phyloP scores from a whole-genome alignment of 2,797 vertebrate genomes.

The Cynopterus sphinx region DNA sequence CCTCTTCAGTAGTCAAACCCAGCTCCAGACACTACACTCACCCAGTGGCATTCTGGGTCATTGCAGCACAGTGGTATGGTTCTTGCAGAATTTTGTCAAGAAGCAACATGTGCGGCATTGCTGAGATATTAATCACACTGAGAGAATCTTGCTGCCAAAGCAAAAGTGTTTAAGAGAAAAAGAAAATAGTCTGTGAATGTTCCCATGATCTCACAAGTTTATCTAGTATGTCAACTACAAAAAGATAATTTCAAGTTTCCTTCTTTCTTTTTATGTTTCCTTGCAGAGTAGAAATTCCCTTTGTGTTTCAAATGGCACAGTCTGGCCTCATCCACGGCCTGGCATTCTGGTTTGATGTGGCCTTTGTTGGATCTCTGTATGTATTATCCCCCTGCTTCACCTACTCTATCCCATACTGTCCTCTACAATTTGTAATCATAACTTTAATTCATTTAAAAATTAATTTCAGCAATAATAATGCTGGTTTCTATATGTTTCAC shows the following conservation, averaged over 20 bases:
- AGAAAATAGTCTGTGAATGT: neutral
- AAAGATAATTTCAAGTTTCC: neutral
- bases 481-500: neutral
- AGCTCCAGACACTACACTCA: neutral
- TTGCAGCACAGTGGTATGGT: neutral
- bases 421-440: neutral
- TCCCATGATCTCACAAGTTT: neutral
- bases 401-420: fast-evolving
- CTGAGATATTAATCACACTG: neutral
- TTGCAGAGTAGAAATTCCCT: constrained; percentile 89
- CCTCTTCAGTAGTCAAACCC: neutral
- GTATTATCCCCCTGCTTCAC: neutral
- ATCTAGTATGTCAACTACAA: neutral
- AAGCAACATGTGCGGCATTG: neutral
- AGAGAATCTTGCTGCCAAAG: neutral
- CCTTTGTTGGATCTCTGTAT: constrained; percentile 88
- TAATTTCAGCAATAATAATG: neutral
- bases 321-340: constrained; percentile 90
- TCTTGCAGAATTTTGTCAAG: neutral
- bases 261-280: constrained; percentile 39
- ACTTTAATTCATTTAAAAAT: neutral
- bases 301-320: constrained; percentile 88
- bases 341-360: constrained; percentile 91
- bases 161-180: neutral
- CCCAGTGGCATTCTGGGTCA: neutral